These are phyloP conservation scores for Merodon equestris DNA, from an alignment of 2,888 invertebrate genomes.

Conservation along the genomic window DNA sequence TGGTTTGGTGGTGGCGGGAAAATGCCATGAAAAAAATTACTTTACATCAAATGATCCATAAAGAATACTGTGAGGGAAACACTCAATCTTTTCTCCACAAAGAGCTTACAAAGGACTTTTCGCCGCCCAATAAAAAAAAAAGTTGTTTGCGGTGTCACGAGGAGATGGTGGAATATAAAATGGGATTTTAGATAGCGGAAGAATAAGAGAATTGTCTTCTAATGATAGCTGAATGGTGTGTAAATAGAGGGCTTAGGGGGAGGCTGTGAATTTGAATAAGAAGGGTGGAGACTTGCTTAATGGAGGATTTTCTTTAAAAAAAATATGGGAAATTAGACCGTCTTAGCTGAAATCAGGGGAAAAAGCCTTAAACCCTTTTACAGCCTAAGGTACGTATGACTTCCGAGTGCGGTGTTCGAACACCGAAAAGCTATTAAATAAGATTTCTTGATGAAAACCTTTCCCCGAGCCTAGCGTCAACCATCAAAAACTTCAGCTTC, in stretches of 20 bases:
- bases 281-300: background rate
- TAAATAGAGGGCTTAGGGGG: conserved; percentile 46
- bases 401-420: no score
- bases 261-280: conserved; percentile 10
- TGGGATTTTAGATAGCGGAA: background rate
- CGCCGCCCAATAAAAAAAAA: conserved; percentile 42
- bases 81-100: conserved; percentile 48
- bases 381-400: no score
- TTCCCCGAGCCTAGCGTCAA: background rate
- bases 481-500: conserved; percentile 34
- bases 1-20: conserved; percentile 28
- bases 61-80: conserved; percentile 15
- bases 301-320: background rate
- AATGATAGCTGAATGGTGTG: conserved; percentile 59
- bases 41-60: conserved; percentile 66
- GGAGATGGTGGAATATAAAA: background rate
- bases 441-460: background rate
- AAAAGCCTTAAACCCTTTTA: no score
- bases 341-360: no score
- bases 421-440: no score
- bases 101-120: conserved; percentile 59
- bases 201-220: conserved; percentile 18
- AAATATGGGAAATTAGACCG: background rate
- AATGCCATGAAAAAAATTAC: conserved; percentile 65
- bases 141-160: conserved; percentile 18